These are phyloP conservation scores for Parascotia fuliginaria DNA, from an alignment of 2,888 invertebrate species.

Conservation along the genomic window DNA sequence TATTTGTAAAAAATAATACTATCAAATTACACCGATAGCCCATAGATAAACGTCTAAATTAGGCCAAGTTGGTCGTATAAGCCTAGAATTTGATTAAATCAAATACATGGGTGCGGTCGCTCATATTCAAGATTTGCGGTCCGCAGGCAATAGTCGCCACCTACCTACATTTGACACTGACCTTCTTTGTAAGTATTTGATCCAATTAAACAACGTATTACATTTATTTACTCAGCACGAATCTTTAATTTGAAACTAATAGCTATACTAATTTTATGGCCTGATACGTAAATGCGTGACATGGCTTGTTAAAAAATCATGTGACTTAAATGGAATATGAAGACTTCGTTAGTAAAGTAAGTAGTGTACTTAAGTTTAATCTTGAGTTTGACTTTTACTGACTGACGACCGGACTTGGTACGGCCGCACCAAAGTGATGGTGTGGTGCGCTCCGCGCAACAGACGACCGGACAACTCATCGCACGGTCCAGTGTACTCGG, in stretches of 20 bases:
- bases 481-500: too few relatives aligned
- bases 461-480: too few relatives aligned
- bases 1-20: too few relatives aligned
- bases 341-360: conserved; percentile 18
- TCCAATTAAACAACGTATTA: conserved; percentile 49
- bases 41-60: conserved; percentile 8
- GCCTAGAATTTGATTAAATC: conserved; percentile 32
- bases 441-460: too few relatives aligned
- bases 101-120: conserved; percentile 51
- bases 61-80: conserved; percentile 17
- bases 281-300: conserved; percentile 6
- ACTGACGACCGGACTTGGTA: too few relatives aligned
- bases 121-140: conserved; percentile 40
- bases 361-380: neutral
- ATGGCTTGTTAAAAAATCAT: conserved; percentile 23
- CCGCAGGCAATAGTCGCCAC: conserved; percentile 9
- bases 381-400: too few relatives aligned
- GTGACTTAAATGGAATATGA: conserved; percentile 35
- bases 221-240: conserved; percentile 15
- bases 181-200: conserved; percentile 58
- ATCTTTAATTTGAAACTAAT: conserved; percentile 13
- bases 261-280: conserved; percentile 24
- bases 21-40: too few relatives aligned
- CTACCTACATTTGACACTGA: conserved; percentile 55
- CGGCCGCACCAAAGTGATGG: too few relatives aligned